A percentile compares a stretch with the other conserved stretches of the same genome.
Evolutionary conservation across 2,888 invertebrate species (phyloP).

Genomic region (Branchellion lobata): DNA sequence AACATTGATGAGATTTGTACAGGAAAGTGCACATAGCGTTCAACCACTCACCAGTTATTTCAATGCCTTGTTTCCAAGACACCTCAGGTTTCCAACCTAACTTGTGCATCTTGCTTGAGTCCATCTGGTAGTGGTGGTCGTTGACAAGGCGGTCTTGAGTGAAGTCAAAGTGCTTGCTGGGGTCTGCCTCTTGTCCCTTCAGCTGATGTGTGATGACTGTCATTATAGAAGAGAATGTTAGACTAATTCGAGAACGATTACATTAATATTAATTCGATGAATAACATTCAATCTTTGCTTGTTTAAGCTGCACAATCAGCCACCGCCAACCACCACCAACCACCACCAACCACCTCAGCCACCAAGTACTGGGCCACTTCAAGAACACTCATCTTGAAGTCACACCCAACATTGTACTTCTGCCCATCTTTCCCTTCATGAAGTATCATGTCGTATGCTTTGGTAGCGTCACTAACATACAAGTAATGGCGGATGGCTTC

Average conservation of each 20-base stretch:
- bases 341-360: conserved; percentile 51
- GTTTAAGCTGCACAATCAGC: too few relatives aligned
- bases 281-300: too few relatives aligned
- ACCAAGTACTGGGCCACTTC: conserved; percentile 59
- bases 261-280: too few relatives aligned
- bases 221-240: too few relatives aligned
- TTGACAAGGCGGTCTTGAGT: conserved; percentile 53
- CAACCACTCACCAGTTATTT: conserved; percentile 51
- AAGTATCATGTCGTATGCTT: conserved; percentile 53
- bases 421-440: conserved; percentile 56
- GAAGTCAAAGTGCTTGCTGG: conserved; percentile 48
- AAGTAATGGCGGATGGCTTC: conserved; percentile 57
- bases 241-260: too few relatives aligned
- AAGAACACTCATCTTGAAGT: conserved; percentile 56
- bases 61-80: conserved; percentile 54
- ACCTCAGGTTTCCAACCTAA: conserved; percentile 54
- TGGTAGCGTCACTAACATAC: conserved; percentile 52
- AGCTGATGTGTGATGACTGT: conserved; percentile 46
- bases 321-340: too few relatives aligned
- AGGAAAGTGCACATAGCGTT: too few relatives aligned
- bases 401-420: conserved; percentile 54
- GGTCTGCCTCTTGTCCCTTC: conserved; percentile 46
- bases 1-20: too few relatives aligned
- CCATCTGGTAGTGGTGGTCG: conserved; percentile 54
- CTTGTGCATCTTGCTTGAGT: conserved; percentile 52